These are phyloP conservation scores for Cricetomys ansorgei DNA, from an alignment of 2,113 vertebrate species.

Conservation along the genomic window DNA sequence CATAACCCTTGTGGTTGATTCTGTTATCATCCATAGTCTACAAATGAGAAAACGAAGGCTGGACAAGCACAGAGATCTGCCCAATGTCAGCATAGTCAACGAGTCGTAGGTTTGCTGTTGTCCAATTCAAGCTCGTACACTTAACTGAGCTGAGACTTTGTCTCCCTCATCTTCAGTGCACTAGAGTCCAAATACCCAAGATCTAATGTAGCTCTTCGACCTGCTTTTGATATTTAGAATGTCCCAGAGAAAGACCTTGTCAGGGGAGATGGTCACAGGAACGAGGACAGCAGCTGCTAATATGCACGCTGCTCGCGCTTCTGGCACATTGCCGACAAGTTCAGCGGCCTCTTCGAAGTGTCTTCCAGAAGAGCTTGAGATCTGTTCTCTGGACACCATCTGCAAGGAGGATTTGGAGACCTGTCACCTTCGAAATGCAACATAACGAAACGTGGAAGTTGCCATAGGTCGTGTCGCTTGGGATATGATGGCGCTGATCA, in stretches of 20 bases:
- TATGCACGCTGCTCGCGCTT: slow-evolving; percentile 23
- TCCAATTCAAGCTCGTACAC: neutral
- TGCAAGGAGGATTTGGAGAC: neutral
- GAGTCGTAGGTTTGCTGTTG: neutral
- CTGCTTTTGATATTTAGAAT: slow-evolving; percentile 3
- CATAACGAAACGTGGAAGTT: neutral
- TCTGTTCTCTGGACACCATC: neutral
- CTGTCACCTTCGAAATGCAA: neutral
- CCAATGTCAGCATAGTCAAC: neutral
- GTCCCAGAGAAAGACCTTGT: slow-evolving; percentile 4
- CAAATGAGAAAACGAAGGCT: neutral
- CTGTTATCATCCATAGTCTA: neutral
- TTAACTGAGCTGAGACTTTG: neutral
- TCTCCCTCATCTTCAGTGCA: neutral
- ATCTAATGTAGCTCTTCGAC: neutral
- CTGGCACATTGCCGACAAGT: neutral
- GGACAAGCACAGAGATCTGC: neutral
- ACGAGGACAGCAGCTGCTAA: slow-evolving; percentile 1
- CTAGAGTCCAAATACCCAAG: neutral
- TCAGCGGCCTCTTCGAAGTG: slow-evolving; percentile 16
- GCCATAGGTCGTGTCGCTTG: neutral
- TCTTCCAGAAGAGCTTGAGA: neutral
- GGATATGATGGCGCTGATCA: neutral
- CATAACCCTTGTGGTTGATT: neutral
- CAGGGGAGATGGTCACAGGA: neutral